phyloP scores from a whole-genome alignment of 1,140 invertebrate genomes.

The Drosophila hydei region DNA sequence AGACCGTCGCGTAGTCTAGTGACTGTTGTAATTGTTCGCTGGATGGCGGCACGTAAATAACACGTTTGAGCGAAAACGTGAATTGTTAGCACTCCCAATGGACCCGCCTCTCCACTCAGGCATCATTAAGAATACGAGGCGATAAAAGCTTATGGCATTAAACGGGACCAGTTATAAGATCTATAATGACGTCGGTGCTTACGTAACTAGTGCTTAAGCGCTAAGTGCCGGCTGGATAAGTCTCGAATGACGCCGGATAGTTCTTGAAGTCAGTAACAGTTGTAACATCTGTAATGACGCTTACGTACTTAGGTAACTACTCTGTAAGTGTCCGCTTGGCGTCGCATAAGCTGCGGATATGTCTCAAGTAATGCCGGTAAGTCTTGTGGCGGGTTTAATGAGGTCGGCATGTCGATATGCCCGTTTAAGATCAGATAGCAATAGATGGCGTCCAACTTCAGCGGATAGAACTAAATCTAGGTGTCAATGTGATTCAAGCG shows the following conservation, averaged over 20 bases:
- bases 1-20: not conserved
- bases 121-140: slow-evolving; percentile 19
- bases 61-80: slow-evolving; percentile 6
- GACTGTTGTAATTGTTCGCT: not conserved
- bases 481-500: not conserved
- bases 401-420: not conserved
- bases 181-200: slow-evolving; percentile 23
- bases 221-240: not conserved
- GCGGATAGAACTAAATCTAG: not conserved
- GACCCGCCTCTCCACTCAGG: not conserved
- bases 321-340: not conserved
- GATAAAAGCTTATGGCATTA: slow-evolving; percentile 13
- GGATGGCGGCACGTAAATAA: slow-evolving; percentile 8
- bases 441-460: not conserved
- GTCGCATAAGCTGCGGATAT: not conserved
- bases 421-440: slow-evolving; percentile 7
- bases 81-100: not conserved
- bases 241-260: not conserved
- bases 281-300: not conserved
- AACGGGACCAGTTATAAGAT: slow-evolving; percentile 8
- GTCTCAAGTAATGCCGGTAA: not conserved
- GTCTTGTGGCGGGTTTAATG: not conserved
- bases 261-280: not conserved
- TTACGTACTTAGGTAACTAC: not conserved
- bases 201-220: slow-evolving; percentile 4